These are phyloP conservation scores for Polypterus bichir DNA, from an alignment of 2,113 vertebrate genomes.

Conservation along the genomic window DNA sequence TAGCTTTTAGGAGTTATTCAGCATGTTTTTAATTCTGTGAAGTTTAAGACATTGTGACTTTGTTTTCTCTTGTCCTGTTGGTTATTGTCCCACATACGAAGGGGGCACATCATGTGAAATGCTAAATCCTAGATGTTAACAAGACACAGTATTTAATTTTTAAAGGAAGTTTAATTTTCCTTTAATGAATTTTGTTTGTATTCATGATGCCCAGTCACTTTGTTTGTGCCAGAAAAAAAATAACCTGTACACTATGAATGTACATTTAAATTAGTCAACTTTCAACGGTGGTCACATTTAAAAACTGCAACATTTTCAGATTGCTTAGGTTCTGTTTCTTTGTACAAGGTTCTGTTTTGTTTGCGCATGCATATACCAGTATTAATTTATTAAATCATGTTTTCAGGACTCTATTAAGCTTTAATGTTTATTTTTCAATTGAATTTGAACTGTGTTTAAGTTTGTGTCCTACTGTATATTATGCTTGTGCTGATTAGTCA, in stretches of 20 bases:
- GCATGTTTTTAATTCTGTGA: constrained; percentile 66
- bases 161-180: not conserved
- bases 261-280: constrained; percentile 55
- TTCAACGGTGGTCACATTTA: constrained; percentile 55
- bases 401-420: constrained; percentile 48
- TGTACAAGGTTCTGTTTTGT: constrained; percentile 76
- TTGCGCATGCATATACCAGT: constrained; percentile 61
- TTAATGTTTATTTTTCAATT: constrained; percentile 17
- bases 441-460: not conserved
- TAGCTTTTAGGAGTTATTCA: constrained; percentile 64
- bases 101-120: constrained; percentile 35
- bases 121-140: constrained; percentile 48
- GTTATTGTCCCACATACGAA: constrained; percentile 52
- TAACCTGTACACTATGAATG: constrained; percentile 41
- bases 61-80: constrained; percentile 50
- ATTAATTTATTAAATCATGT: constrained; percentile 97
- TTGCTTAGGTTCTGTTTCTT: constrained; percentile 50
- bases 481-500: no score
- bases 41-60: constrained; percentile 58
- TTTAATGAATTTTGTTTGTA: no score
- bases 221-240: constrained; percentile 48
- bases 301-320: constrained; percentile 44
- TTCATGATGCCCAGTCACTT: no score
- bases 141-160: constrained; percentile 35
- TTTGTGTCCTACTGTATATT: no score